These are phyloP conservation scores for Hyposoter didymator DNA, from an alignment of 2,888 invertebrate species.

Conservation along the genomic window DNA sequence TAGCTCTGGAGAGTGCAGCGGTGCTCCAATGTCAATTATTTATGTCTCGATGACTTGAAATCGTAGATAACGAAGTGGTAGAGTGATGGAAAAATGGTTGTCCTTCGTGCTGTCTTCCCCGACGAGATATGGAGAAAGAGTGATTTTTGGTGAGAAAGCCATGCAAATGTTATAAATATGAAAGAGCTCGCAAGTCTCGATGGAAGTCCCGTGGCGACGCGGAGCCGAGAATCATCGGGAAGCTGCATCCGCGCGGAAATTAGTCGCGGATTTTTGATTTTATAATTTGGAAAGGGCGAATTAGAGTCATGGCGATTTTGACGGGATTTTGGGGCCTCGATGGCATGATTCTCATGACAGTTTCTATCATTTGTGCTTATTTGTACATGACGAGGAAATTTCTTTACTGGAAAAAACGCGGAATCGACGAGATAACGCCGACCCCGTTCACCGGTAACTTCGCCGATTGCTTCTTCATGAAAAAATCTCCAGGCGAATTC, in stretches of 20 bases:
- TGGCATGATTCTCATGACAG: conserved; percentile 68
- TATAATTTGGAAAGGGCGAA: too few species aligned
- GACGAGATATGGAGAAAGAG: neutral
- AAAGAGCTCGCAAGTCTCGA: neutral
- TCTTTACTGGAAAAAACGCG: conserved; percentile 81
- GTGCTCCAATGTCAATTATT: neutral
- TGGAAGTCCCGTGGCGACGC: neutral
- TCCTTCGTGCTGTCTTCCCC: neutral
- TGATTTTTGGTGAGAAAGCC: neutral
- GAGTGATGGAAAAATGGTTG: neutral
- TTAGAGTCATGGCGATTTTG: conserved; percentile 74
- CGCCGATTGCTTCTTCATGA: conserved; percentile 76
- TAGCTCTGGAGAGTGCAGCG: neutral
- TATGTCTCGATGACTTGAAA: neutral
- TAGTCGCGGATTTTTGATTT: neutral
- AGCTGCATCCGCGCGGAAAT: neutral
- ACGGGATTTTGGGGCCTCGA: conserved; percentile 75
- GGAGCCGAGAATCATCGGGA: neutral
- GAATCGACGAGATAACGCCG: conserved; percentile 81
- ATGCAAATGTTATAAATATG: conserved; percentile 41
- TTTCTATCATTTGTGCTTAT: conserved; percentile 69
- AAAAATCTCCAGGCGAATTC: conserved; percentile 78
- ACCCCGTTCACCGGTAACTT: conserved; percentile 84
- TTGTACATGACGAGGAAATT: conserved; percentile 78
- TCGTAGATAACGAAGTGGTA: neutral